Conservation (phyloP, 2,888 invertebrate genomes). For the Diplolepis rosae region DNA sequence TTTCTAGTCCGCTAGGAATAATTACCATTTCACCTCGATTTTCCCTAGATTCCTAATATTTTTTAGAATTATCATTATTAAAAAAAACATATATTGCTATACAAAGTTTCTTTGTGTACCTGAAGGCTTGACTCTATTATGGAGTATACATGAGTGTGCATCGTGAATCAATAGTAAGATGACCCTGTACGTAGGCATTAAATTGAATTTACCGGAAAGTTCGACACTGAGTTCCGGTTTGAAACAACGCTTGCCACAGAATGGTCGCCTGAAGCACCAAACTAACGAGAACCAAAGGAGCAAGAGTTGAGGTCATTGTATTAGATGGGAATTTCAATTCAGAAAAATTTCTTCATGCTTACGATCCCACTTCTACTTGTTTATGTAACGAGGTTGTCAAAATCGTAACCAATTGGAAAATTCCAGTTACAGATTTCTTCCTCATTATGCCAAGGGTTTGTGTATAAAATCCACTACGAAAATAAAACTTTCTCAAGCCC, state of each 20-base stretch:
- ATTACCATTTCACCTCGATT: no score
- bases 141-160: no score
- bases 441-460: no score
- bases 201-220: conserved; percentile 36
- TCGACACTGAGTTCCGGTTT: neutral
- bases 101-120: no score
- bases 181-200: neutral
- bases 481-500: no score
- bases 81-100: no score
- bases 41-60: no score
- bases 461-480: no score
- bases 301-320: conserved; percentile 25
- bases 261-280: conserved; percentile 46
- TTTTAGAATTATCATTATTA: no score
- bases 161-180: neutral
- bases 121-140: no score
- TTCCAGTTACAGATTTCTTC: conserved; percentile 22
- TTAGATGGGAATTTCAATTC: conserved; percentile 45
- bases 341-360: conserved; percentile 43
- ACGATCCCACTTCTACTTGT: conserved; percentile 36
- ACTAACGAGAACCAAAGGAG: conserved; percentile 46
- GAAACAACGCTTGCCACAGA: conserved; percentile 43
- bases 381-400: conserved; percentile 41
- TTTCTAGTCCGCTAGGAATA: no score
- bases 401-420: conserved; percentile 37